Evolutionary conservation across 2,888 invertebrate species (phyloP).

Genomic region (Thecocarcelia acutangulata): DNA sequence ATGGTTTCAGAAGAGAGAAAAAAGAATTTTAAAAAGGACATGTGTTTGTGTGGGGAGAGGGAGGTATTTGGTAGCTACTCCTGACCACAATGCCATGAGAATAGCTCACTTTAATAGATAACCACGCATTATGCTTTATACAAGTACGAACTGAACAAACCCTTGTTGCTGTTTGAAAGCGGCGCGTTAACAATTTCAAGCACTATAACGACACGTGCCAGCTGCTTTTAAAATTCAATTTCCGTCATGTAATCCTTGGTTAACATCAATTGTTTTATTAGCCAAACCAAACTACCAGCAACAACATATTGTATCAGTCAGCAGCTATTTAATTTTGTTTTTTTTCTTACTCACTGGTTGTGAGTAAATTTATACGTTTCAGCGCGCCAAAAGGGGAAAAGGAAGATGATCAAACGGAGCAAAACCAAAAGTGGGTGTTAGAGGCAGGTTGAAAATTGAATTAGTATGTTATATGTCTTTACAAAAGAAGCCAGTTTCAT

Average conservation of each 20-base stretch:
- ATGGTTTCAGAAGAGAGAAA: slow-evolving; percentile 29
- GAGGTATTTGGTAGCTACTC: slow-evolving; percentile 12
- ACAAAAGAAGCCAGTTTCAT: too few relatives aligned
- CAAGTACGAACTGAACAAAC: slow-evolving; percentile 23
- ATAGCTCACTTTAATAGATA: slow-evolving; percentile 45
- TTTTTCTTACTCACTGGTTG: slow-evolving; percentile 11
- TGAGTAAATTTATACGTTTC: slow-evolving; percentile 41
- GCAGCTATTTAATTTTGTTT: slow-evolving; percentile 46
- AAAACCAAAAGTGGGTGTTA: slow-evolving; percentile 38
- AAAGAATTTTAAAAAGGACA: slow-evolving; percentile 26
- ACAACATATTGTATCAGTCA: slow-evolving; percentile 61
- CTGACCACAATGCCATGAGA: slow-evolving; percentile 57
- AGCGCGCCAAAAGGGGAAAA: not conserved
- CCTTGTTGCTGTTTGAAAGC: slow-evolving; percentile 51
- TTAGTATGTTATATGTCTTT: slow-evolving; percentile 21
- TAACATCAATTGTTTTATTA: slow-evolving; percentile 77
- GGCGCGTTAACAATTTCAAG: slow-evolving; percentile 77
- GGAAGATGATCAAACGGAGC: not conserved
- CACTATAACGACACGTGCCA: slow-evolving; percentile 81
- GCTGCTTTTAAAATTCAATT: slow-evolving; percentile 82
- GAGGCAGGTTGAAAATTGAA: slow-evolving; percentile 33
- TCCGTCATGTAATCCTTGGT: slow-evolving; percentile 74
- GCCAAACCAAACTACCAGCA: slow-evolving; percentile 48
- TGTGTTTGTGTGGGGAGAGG: slow-evolving; percentile 17
- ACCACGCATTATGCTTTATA: slow-evolving; percentile 25